Base-by-base conservation (phyloP, 2,797 vertebrate species). In the Enteromius viviparus region DNA sequence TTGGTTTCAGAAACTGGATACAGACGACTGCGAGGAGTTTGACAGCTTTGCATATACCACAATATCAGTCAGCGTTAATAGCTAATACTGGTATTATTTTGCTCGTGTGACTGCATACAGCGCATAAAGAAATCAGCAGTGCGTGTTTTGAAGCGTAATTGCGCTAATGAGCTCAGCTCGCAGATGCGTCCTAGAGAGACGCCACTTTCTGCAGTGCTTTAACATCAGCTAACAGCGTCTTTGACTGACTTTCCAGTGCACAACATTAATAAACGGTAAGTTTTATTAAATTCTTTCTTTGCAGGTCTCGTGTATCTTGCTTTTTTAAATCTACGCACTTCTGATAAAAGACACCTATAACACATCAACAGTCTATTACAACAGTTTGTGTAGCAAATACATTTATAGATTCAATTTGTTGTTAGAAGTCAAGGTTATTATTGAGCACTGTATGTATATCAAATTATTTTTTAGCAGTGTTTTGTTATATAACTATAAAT, bases 131-230 rank as follows among this genome's bases (percentile, higher is more conserved):
- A 7, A 76, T 10, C 8, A 26, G 40, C n/a, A 29, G 58, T 47
- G 40, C 58, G 17, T 75, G 26, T 74, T 81, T 72, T 45, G 9
- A 17, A 47, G 29, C 23, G 42, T 64, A 55, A 69, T 2, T 49
- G 37, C 53, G 75, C 10, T 45, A 42, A 21, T 12, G 69, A 69
- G 51, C 4, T 11, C 65, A 65, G 71, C 42, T 45, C 29, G 32
- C 32, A 53, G 47, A 83, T 53, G 62, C 17, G 7, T 70, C 95
- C 3, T 97, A 95, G 76, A 90, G 95, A 14, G 82, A 71, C n/a
- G 62, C 40, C 15, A 34, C 23, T 42, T 66, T n/a, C 14, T 70
- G 9, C 74, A 29, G n/a, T 55, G 4, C 42, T 68, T 74, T 21
- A 64, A 45, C 40, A 10, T 62, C 74, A 40, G 34, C 40, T 68